These are phyloP conservation scores for Dorcus hopei DNA, from an alignment of 2,888 invertebrate species.

Conservation along the genomic window DNA sequence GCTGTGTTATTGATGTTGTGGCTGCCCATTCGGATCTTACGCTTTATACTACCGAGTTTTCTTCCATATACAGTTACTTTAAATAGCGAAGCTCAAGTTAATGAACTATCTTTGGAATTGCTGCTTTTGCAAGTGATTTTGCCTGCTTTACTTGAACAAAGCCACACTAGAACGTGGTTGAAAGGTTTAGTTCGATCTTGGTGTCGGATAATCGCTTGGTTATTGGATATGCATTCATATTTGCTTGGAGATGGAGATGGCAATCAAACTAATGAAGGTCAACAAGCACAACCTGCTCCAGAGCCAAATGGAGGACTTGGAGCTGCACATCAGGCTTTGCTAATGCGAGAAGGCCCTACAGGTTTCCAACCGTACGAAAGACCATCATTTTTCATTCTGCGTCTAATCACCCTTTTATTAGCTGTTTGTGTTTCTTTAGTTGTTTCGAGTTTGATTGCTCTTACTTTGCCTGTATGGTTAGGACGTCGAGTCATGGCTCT, in stretches of 20 bases:
- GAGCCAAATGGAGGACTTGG: conserved; percentile 56
- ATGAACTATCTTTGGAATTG: conserved; percentile 91
- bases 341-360: conserved; percentile 70
- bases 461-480: conserved; percentile 88
- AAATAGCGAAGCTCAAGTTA: conserved; percentile 80
- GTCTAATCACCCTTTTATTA: conserved; percentile 65
- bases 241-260: conserved; percentile 68
- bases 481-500: conserved; percentile 85
- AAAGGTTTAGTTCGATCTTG: conserved; percentile 84
- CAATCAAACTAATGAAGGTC: conserved; percentile 32
- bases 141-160: conserved; percentile 94
- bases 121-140: conserved; percentile 89
- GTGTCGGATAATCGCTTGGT: conserved; percentile 81
- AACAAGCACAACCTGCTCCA: conserved; percentile 26
- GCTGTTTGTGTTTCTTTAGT: conserved; percentile 84
- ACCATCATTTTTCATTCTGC: conserved; percentile 76
- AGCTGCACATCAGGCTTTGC: conserved; percentile 84
- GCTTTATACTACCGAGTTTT: conserved; percentile 78
- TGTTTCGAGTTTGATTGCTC: conserved; percentile 75
- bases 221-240: conserved; percentile 85
- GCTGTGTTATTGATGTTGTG: conserved; percentile 94
- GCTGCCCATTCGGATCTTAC: conserved; percentile 87
- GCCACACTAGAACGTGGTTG: conserved; percentile 91
- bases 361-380: conserved; percentile 84
- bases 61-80: conserved; percentile 91